Conservation (phyloP, 2,888 invertebrate genomes). For the Hemithea aestivaria region DNA sequence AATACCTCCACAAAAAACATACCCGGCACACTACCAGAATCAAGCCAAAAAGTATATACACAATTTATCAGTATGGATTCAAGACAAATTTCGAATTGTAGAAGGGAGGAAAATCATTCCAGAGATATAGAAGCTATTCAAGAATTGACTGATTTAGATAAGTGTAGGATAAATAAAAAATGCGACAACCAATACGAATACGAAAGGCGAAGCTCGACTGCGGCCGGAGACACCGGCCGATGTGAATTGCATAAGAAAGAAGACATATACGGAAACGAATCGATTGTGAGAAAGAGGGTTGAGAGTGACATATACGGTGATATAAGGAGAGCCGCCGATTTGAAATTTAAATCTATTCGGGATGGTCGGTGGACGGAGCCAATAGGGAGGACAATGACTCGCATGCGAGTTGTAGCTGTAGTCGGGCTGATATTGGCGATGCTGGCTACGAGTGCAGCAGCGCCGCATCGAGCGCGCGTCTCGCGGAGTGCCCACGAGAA, state of each 20-base stretch:
- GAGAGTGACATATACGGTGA: slow-evolving; percentile 53
- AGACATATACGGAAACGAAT: slow-evolving; percentile 60
- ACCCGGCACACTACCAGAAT: slow-evolving; percentile 13
- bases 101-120: slow-evolving; percentile 59
- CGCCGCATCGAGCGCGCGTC: slow-evolving; percentile 47
- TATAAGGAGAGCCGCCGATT: slow-evolving; percentile 58
- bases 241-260: slow-evolving; percentile 54
- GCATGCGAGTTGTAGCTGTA: slow-evolving; percentile 48
- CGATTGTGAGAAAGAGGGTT: slow-evolving; percentile 59
- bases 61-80: slow-evolving; percentile 19
- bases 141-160: slow-evolving; percentile 67
- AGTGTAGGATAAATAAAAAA: slow-evolving; percentile 55
- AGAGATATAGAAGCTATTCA: slow-evolving; percentile 56
- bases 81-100: slow-evolving; percentile 35
- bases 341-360: slow-evolving; percentile 65
- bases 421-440: slow-evolving; percentile 54
- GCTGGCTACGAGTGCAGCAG: slow-evolving; percentile 54
- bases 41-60: slow-evolving; percentile 15
- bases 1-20: slow-evolving; percentile 18
- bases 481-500: slow-evolving; percentile 51
- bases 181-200: slow-evolving; percentile 46
- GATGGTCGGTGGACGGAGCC: slow-evolving; percentile 50
- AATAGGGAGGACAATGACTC: slow-evolving; percentile 61
- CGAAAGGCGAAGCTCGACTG: slow-evolving; percentile 45
- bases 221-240: slow-evolving; percentile 38